Base-by-base conservation (phyloP, 2,113 vertebrate genomes). In the Lanius ludovicianus region DNA sequence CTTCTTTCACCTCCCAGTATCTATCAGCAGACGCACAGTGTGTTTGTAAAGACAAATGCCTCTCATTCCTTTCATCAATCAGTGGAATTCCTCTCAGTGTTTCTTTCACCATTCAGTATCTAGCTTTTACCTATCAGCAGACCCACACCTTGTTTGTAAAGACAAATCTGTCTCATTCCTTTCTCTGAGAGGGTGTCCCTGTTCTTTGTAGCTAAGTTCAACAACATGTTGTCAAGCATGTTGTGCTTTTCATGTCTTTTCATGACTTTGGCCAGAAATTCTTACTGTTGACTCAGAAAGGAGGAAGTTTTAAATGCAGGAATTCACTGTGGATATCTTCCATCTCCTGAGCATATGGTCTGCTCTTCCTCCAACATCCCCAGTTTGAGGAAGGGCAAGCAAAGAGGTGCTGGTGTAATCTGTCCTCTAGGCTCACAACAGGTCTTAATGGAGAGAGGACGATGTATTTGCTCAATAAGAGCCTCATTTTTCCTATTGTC, bases 211-310 rank as follows among this genome's bases (percentile, higher is more conserved):
- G 21, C 7, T 50, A 16, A 62, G 5, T 28, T 56, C 71, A 3
- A 53, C 0, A 10, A 13, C 0, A 0, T 18, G 2, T 17, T 87
- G 16, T 56, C 31, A 76, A 49, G 6, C 1, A 0, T 33, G 1
- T 4, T 6, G 8, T 28, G 3, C 3, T 87, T 37, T 37, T 37
- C 37, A 37, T 37, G 5, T 33, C 2, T 69, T 63, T 68, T 44
- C 11, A 12, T 17, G 11, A 11, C 21, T 71, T 59, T 68, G 37
- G 24, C 4, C 7, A 44, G 41, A 60, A 90, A 37, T 14, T 60
- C 69, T 57, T 70, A 6, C 14, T 68, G 11, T 13, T 89, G 12
- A 30, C 7, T 75, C 13, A 30, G 16, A 9, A 63, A 46, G 6
- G 4, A 2, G 3, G 46, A 52, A 9, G 7, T 31, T 57, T 71